Evolutionary conservation across 2,797 vertebrate species (phyloP).

Genomic region (Gambelia wislizenii): DNA sequence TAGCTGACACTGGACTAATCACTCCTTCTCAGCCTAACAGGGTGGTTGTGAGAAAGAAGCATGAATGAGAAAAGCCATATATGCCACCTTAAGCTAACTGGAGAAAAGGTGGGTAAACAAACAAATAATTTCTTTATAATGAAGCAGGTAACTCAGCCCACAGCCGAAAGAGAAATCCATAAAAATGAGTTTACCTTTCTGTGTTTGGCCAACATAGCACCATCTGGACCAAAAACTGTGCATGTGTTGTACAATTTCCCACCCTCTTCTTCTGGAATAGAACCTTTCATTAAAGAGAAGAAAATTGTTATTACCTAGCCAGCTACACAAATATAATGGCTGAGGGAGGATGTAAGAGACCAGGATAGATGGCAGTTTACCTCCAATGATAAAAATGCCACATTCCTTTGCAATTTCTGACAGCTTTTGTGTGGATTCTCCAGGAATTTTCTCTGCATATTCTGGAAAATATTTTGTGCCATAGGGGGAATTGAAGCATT

Average conservation of each 20-base stretch:
- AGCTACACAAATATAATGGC: not conserved
- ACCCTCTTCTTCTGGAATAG: slow-evolving; percentile 92
- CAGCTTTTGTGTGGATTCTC: slow-evolving; percentile 89
- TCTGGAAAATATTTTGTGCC: slow-evolving; percentile 89
- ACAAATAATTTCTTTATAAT: not conserved
- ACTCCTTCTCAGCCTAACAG: too few species aligned
- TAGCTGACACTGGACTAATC: too few species aligned
- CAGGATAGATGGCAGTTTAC: slow-evolving; percentile 71
- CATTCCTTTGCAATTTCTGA: slow-evolving; percentile 91
- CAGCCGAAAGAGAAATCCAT: not conserved
- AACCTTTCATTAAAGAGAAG: slow-evolving; percentile 82
- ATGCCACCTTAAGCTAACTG: too few species aligned
- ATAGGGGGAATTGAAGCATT: slow-evolving; percentile 98
- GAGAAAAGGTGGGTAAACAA: too few species aligned
- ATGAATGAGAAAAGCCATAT: too few species aligned
- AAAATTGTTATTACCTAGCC: slow-evolving; percentile 11
- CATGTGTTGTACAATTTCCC: slow-evolving; percentile 95
- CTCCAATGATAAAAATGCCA: slow-evolving; percentile 91
- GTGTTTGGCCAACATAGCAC: slow-evolving; percentile 88
- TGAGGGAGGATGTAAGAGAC: not conserved
- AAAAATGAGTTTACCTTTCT: slow-evolving; percentile 85
- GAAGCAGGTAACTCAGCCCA: not conserved
- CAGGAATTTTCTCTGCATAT: slow-evolving; percentile 94
- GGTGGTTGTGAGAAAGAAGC: too few species aligned
- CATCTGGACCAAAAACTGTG: slow-evolving; percentile 92